phyloP scores from a whole-genome alignment of 2,797 vertebrate species.

The Parauchenoglanis ngamensis region DNA sequence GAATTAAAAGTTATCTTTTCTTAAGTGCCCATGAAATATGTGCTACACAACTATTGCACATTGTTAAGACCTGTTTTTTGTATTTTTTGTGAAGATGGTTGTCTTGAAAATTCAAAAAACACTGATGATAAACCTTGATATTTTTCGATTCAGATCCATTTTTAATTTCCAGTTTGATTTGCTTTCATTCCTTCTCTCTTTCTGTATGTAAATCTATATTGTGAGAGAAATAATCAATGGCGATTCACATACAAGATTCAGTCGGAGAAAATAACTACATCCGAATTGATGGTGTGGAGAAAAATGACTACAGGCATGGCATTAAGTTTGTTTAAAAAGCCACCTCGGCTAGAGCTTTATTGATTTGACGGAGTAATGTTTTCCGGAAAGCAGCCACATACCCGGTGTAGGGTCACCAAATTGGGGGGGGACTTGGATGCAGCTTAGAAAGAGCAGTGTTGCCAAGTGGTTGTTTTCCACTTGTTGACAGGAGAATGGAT shows the following conservation, averaged over 20 bases:
- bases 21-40: background rate
- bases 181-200: background rate
- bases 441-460: conserved; percentile 53
- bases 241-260: background rate
- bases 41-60: background rate
- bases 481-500: conserved; percentile 63
- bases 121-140: background rate
- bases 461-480: conserved; percentile 59
- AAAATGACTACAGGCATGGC: conserved; percentile 27
- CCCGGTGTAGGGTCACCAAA: conserved; percentile 54
- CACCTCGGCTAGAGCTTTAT: conserved; percentile 35
- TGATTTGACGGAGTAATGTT: conserved; percentile 57
- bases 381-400: conserved; percentile 51
- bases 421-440: conserved; percentile 1
- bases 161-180: background rate
- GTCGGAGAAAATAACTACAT: conserved; percentile 8
- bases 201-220: background rate
- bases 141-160: background rate
- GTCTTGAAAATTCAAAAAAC: background rate
- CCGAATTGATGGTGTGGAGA: conserved; percentile 16
- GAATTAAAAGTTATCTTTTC: background rate
- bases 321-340: conserved; percentile 42
- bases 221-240: background rate
- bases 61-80: background rate
- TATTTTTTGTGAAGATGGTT: background rate